Evolutionary conservation across 2,888 invertebrate species (phyloP), one percentile per base, ranked within the genome.

Genomic region (Latrodectus hesperus): DNA sequence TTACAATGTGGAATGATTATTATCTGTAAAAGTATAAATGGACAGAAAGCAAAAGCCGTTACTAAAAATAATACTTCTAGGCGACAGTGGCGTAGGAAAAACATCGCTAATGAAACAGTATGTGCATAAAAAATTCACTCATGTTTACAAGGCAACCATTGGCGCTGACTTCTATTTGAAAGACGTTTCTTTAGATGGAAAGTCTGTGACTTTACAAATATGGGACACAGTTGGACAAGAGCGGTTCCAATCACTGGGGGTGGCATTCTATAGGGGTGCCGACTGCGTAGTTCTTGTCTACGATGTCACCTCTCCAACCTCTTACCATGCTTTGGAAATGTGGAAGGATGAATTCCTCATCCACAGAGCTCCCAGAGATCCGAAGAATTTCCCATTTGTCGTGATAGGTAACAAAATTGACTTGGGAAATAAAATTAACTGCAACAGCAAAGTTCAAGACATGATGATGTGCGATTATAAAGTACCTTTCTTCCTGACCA

Each of bases 191-290:
- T 51, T 82, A 0, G 68, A 82, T 73, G 78, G 51, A n/a, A 77
- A 73, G 52, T 70, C 26, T 12, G 68, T 77, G 16, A 73, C 77
- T 3, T 49, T 82, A 22, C 82, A 87, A 60, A 74, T 87, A 51
- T 87, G 87, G 87, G 87, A 87, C 22, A 87, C 87, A 10, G 87
- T 74, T n/a, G 87, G 87, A 9, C 87, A 87, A 74, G 87, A 87
- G 38, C 53, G 82, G 12, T 87, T 78, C 17, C 82, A 87, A 16
- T 87, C 87, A 10, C 51, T 87, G 17, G 87, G 87, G 5, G 17
- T 78, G 14, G 72, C 82, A 9, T 87, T 87, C 51, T 87, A 82
- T 17, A 76, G 87, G 26, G 87, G 87, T n/a, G 87, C 87, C 11
- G 87, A 87, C 17, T 87, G 87, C 26, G 77, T 82, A 3, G 60